Evolutionary conservation across 2,797 vertebrate genomes (phyloP), one percentile per base, ranked within the genome.

Genomic region (Ctenopoma kingsleyae): DNA sequence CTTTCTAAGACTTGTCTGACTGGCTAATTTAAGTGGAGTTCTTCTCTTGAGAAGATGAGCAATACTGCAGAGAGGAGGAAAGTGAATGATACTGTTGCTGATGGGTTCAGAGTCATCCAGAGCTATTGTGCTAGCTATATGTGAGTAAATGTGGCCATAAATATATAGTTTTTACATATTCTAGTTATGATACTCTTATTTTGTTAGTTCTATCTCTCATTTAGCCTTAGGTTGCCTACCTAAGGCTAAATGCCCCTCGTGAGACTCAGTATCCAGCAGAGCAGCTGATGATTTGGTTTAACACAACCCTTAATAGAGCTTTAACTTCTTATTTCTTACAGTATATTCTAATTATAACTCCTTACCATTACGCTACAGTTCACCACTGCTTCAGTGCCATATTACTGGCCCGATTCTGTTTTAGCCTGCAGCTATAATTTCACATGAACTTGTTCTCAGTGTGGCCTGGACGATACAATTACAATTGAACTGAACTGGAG

Each of bases 401-500:
- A 55, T 74, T 76, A 73, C 76, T 85, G 85, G 82, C 81, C 82
- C 73, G 71, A 83, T 87, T 90, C 66, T 53, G 51, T 54, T 81
- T 67, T 84, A 71, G 82, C 87, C 82, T 51, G 70, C 72, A 87
- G 91, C 71, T 67, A 76, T 48, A 79, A 56, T 80, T 84, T 66
- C 75, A 71, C 69, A 75, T 70, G 50, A 72, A 74, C 77, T 69
- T 75, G 43, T 51, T 81, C 75, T 69, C 61, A 71, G 54, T 51
- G 79, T 74, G 54, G 71, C 65, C 78, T 74, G 79, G 77, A 75
- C 74, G 73, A 27, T 32, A 56, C 78, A 65, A 85, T 81, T 80
- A 84, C 79, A 84, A 70, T 7, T 84, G 74, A 87, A 48, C 82
- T 84, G 83, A 90, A 89, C 72, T 83, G 71, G 60, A 81, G 68